Base-by-base conservation (phyloP, 2,113 vertebrate genomes). In the Sapayoa aenigma region DNA sequence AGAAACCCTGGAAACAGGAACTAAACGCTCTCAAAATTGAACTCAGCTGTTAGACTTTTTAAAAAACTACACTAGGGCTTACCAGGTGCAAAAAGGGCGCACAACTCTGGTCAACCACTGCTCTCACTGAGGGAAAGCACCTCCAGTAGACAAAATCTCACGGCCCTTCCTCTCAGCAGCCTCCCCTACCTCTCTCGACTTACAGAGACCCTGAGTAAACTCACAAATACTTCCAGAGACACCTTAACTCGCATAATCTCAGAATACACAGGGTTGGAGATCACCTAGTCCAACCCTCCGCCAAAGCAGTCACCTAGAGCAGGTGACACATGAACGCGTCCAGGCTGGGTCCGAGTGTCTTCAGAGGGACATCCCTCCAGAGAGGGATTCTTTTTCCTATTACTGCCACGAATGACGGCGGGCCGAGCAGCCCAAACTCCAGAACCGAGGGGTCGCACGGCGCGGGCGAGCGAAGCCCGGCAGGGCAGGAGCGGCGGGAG, bases 61-160 rank as follows among this genome's bases (percentile, higher is more conserved):
- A 46, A 42, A 39, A 37, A 39, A 37, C 25, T 11, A n/a, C 22
- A 6, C 25, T 12, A 59, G 1, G 12, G 37, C 30, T 63, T 5
- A n/a, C 3, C 8, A 30, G 17, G 0, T 11, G 12, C 9, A 55
- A 56, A 59, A 42, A 3, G 9, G 15, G 5, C 4, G 12, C 19
- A 19, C 6, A 72, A 42, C 44, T n/a, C 28, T 6, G 20, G 7
- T 3, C 72, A 90, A 39, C 11, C 27, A 39, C 55, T 12, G 33
- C 7, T 72, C 41, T 41, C 2, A 9, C 6, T 23, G 4, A 47
- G 11, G 17, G 9, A 56, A 93, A 65, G 50, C 46, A 14, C 6
- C 6, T 53, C 13, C 46, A 39, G 15, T 1, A 46, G 2, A 1
- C 0, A 2, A 62, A 65, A 27, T 5, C 3, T 22, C 33, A 18